phyloP scores from a whole-genome alignment of 2,888 invertebrate genomes.

The Drosophila emarginata region DNA sequence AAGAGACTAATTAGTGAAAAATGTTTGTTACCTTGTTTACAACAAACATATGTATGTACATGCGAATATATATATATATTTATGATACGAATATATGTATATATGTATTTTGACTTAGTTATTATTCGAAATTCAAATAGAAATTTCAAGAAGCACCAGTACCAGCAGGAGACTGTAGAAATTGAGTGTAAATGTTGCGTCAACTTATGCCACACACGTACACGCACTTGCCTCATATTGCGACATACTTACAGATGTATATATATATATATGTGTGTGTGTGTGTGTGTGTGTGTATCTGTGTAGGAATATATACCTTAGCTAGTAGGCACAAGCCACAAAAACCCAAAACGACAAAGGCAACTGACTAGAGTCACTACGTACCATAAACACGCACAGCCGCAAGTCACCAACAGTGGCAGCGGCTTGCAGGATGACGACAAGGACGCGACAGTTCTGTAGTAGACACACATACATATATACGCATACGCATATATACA shows the following conservation, averaged over 20 bases:
- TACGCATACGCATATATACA: no score
- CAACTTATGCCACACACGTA: slow-evolving; percentile 75
- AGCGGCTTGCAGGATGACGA: slow-evolving; percentile 10
- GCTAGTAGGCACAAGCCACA: slow-evolving; percentile 34
- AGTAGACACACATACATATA: not conserved
- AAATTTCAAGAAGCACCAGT: not conserved
- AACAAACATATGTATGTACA: not conserved
- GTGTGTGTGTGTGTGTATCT: slow-evolving; percentile 17
- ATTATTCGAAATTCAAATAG: slow-evolving; percentile 5
- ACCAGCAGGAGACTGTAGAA: slow-evolving; percentile 26
- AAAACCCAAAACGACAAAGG: slow-evolving; percentile 25
- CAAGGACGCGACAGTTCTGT: slow-evolving; percentile 27
- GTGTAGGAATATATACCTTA: slow-evolving; percentile 10
- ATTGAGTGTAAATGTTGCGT: slow-evolving; percentile 70
- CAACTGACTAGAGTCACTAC: slow-evolving; percentile 19
- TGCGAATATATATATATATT: not conserved
- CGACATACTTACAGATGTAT: slow-evolving; percentile 36
- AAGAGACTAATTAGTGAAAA: slow-evolving; percentile 40
- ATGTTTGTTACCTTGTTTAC: not conserved
- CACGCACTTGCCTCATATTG: slow-evolving; percentile 71
- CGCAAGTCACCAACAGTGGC: slow-evolving; percentile 61
- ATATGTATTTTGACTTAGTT: not conserved
- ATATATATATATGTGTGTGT: slow-evolving; percentile 2
- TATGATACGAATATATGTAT: not conserved
- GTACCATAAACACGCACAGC: slow-evolving; percentile 33